phyloP scores from a whole-genome alignment of 2,797 vertebrate genomes.

The Varecia variegata region DNA sequence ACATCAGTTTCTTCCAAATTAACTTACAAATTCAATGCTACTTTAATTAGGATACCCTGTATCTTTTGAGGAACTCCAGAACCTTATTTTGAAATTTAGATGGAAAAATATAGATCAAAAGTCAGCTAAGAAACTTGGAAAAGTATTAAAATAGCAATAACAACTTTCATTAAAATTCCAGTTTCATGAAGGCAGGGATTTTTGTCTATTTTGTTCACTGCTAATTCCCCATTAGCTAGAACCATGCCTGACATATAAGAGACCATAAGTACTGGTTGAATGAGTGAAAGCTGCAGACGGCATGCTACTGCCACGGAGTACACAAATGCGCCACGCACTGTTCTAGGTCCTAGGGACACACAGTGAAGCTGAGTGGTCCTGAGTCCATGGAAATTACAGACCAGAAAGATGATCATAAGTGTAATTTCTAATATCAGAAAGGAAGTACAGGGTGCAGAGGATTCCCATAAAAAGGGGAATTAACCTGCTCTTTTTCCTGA shows the following conservation, averaged over 20 bases:
- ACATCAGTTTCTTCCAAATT: not conserved
- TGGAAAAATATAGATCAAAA: not conserved
- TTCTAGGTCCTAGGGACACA: rapidly evolving
- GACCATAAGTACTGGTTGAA: no score
- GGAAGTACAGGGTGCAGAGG: not conserved
- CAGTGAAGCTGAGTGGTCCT: not conserved
- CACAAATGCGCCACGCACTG: rapidly evolving
- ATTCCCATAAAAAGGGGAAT: not conserved
- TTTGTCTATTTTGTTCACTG: not conserved
- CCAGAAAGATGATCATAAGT: rapidly evolving
- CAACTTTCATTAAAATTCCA: not conserved
- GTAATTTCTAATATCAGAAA: not conserved
- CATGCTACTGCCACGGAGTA: rapidly evolving
- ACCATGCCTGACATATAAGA: rapidly evolving
- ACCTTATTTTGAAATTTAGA: not conserved
- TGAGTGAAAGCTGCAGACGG: no score
- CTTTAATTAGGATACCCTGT: not conserved
- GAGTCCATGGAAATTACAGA: not conserved
- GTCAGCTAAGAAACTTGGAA: not conserved
- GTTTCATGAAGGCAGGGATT: not conserved
- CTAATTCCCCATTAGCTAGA: not conserved
- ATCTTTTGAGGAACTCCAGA: not conserved
- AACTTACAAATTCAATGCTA: not conserved
- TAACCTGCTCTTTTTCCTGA: not conserved
- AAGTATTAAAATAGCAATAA: not conserved